A percentile compares a stretch with the other conserved stretches of the same genome.
These are phyloP conservation scores for Hylaea fasciaria DNA, from an alignment of 2,888 invertebrate species.

Conservation along the genomic window DNA sequence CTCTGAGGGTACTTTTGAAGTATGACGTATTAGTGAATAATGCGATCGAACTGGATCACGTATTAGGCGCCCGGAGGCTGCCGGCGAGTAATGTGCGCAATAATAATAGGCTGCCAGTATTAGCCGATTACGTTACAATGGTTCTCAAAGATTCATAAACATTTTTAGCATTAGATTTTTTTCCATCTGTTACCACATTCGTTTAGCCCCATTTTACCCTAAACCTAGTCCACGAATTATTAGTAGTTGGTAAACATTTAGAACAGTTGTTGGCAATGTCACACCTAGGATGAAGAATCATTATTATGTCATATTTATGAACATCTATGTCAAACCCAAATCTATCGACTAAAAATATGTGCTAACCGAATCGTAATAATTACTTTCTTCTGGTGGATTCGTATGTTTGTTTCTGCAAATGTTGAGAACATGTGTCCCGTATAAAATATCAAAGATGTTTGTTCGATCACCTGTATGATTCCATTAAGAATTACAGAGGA, in stretches of 20 bases:
- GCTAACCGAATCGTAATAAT: too few species aligned
- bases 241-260: too few species aligned
- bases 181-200: too few species aligned
- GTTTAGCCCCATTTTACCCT: too few species aligned
- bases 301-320: too few species aligned
- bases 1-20: conserved; percentile 73
- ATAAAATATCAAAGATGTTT: conserved; percentile 66
- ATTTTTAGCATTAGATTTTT: background rate
- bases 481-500: conserved; percentile 77
- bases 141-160: conserved; percentile 58
- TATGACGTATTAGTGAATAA: conserved; percentile 78
- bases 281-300: too few species aligned
- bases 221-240: too few species aligned
- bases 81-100: conserved; percentile 68
- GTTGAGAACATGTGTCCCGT: conserved; percentile 54
- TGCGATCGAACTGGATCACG: conserved; percentile 79
- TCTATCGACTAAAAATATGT: too few species aligned
- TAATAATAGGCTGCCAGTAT: conserved; percentile 75
- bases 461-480: conserved; percentile 77
- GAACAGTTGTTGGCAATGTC: too few species aligned
- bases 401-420: background rate
- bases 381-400: too few species aligned
- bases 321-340: too few species aligned
- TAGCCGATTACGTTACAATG: conserved; percentile 66
- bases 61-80: conserved; percentile 68